Conservation (phyloP, 2,113 vertebrate species). For the Lampris incognitus region DNA sequence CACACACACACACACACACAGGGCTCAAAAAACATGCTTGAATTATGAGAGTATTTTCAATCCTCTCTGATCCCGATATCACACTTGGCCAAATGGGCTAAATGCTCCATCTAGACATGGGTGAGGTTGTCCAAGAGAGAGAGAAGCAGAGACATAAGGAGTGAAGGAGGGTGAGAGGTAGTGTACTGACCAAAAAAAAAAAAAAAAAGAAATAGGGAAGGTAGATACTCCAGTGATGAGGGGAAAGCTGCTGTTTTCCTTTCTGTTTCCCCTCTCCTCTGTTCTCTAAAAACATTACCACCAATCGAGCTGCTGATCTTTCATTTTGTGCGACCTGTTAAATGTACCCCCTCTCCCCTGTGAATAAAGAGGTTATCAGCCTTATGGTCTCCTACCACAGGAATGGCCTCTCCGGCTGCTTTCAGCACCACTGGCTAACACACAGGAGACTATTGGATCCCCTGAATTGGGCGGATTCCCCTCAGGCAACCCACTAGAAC, state of each 20-base stretch:
- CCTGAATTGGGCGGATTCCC: constrained; percentile 59
- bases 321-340: constrained; percentile 24
- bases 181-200: too few species aligned
- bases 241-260: background rate
- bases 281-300: background rate
- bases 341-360: constrained; percentile 11
- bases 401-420: constrained; percentile 31
- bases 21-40: constrained; percentile 41
- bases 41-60: constrained; percentile 40
- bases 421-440: constrained; percentile 46
- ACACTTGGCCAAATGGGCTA: constrained; percentile 33
- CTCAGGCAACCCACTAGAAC: constrained; percentile 61
- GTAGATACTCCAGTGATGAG: too few species aligned
- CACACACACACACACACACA: background rate
- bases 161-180: background rate
- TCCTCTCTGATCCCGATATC: constrained; percentile 24
- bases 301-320: constrained; percentile 25
- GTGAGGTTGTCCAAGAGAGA: background rate
- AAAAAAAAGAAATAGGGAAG: too few species aligned
- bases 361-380: constrained; percentile 41
- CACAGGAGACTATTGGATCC: constrained; percentile 63
- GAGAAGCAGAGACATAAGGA: background rate
- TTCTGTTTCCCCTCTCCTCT: background rate
- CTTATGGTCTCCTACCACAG: constrained; percentile 16
- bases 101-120: constrained; percentile 15